Conservation (phyloP, 2,888 invertebrate species). For the Dicyrtoma fusca region DNA sequence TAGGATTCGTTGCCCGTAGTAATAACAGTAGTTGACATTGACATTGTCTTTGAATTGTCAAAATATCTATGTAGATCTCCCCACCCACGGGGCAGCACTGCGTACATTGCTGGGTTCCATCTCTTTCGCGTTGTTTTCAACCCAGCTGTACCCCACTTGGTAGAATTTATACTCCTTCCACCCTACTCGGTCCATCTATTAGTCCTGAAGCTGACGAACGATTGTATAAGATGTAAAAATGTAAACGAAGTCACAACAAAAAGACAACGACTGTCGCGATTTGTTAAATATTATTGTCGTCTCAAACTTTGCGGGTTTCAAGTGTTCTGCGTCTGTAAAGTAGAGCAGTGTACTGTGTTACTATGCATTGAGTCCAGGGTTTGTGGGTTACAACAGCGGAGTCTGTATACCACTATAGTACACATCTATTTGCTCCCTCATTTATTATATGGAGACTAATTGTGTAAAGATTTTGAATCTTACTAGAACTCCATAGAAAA, state of each 20-base stretch:
- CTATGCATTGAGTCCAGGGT: background rate
- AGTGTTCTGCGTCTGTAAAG: background rate
- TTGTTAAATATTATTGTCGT: constrained; percentile 69
- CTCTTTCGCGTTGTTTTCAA: too few species aligned
- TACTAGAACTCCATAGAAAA: too few species aligned
- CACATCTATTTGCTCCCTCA: background rate
- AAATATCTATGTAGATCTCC: too few species aligned
- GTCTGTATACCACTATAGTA: background rate
- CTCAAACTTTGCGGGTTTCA: background rate
- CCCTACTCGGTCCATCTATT: constrained; percentile 61
- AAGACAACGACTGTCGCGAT: constrained; percentile 63
- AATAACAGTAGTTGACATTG: too few species aligned
- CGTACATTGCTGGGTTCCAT: too few species aligned
- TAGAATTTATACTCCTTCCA: too few species aligned
- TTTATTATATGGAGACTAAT: too few species aligned
- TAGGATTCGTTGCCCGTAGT: too few species aligned
- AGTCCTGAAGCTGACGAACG: constrained; percentile 75
- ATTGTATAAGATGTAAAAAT: background rate
- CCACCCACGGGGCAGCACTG: too few species aligned
- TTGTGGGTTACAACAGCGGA: constrained; percentile 12
- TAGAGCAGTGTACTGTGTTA: constrained; percentile 21
- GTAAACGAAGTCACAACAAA: background rate
- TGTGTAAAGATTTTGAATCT: too few species aligned
- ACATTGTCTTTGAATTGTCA: too few species aligned
- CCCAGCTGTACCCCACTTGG: too few species aligned